These are phyloP conservation scores for Drosophila jambulina DNA, from an alignment of 1,140 invertebrate species.

Conservation along the genomic window DNA sequence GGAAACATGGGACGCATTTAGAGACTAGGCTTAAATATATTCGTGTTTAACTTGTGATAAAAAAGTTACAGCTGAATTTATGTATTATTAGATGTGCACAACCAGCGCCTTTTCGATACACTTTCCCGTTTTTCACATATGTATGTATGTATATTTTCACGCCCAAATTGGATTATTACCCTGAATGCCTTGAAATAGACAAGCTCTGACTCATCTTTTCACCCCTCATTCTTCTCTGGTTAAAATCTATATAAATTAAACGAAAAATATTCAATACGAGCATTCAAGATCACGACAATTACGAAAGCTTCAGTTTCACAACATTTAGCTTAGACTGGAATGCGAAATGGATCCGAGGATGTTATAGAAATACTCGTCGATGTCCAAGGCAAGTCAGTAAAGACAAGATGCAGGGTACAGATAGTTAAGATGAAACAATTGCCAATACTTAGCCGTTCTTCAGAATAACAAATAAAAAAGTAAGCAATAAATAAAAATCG, in stretches of 20 bases:
- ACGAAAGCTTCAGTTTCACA: neutral
- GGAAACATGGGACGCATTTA: constrained; percentile 28
- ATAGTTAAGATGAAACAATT: constrained; percentile 26
- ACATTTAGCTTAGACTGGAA: constrained; percentile 4
- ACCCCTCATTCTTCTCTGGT: too few relatives aligned
- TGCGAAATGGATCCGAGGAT: neutral
- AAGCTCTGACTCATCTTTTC: constrained; percentile 7
- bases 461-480: neutral
- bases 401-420: neutral
- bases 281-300: neutral
- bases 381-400: constrained; percentile 20
- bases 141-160: neutral
- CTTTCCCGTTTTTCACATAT: neutral
- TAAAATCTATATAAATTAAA: constrained; percentile 2
- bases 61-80: constrained; percentile 53
- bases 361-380: neutral
- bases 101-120: neutral
- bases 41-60: constrained; percentile 56
- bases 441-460: constrained; percentile 54
- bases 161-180: neutral
- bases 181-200: constrained; percentile 10
- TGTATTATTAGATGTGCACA: constrained; percentile 40
- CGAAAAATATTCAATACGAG: neutral
- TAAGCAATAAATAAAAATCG: constrained; percentile 1
- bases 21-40: constrained; percentile 21